Conservation (phyloP, 2,797 vertebrate species). For the Botia almorhae region DNA sequence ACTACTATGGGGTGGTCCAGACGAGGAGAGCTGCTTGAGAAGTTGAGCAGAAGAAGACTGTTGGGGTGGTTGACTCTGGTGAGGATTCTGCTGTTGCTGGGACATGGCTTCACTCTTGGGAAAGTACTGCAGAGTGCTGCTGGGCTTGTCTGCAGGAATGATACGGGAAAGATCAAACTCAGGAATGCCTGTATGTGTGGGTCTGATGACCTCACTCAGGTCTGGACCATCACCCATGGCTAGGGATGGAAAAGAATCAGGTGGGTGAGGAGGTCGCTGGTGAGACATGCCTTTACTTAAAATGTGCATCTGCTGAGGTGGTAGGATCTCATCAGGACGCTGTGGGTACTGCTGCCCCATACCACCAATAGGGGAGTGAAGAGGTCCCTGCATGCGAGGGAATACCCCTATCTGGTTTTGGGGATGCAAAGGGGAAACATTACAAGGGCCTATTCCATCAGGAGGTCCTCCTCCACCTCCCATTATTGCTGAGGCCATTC, state of each 20-base stretch:
- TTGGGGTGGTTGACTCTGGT: constrained; percentile 75
- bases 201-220: constrained; percentile 94
- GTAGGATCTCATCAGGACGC: constrained; percentile 81
- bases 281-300: constrained; percentile 86
- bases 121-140: constrained; percentile 98
- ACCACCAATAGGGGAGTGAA: constrained; percentile 82
- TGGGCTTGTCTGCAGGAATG: constrained; percentile 98
- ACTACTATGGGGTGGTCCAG: constrained; percentile 78
- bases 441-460: constrained; percentile 84
- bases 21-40: constrained; percentile 87
- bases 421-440: constrained; percentile 85
- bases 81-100: constrained; percentile 73
- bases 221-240: constrained; percentile 88
- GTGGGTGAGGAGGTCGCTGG: constrained; percentile 77
- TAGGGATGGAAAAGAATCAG: constrained; percentile 79
- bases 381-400: constrained; percentile 84
- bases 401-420: constrained; percentile 87
- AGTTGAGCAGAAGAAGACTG: constrained; percentile 85
- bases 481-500: constrained; percentile 81
- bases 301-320: constrained; percentile 84
- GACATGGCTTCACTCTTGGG: constrained; percentile 86
- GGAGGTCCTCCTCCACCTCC: constrained; percentile 81
- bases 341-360: constrained; percentile 85
- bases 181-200: constrained; percentile 92
- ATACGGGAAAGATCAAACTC: constrained; percentile 98